Evolutionary conservation across 1,140 invertebrate genomes (phyloP), one percentile per base, ranked within the genome.

Genomic region (Lasaia peninsularis): DNA sequence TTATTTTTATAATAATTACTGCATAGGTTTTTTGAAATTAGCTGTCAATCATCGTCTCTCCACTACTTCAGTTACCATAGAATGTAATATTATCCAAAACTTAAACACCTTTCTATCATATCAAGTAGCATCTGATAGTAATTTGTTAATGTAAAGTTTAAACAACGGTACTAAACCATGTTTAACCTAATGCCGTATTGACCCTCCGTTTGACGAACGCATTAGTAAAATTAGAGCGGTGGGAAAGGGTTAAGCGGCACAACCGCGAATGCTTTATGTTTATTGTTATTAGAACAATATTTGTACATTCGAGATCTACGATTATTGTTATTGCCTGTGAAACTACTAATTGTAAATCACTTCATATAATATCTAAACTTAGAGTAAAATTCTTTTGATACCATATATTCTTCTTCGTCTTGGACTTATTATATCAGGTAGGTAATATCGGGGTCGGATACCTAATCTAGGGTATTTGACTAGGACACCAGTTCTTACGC

Each of bases 231-330:
- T 83, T 84, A 88, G 83, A 88, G 83, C 79, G 80, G 80, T 88
- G 83, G 82, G 86, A 86, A 88, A 88, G 79, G 86, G 86, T 84
- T 85, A 69, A 51, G 59, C 59, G 52, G 33, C 57, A 37, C 60
- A 60, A 62, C 75, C 65, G 66, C 70, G 67, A 70, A 78, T 82
- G 76, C 73, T 84, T 86, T 82, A 85, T 83, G 76, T 84, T 86
- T 86, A 88, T 88, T 85, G 85, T 88, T 85, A 86, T 85, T 86
- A 86, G 85, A 82, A 84, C 75, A 88, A 88, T 88, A 88, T 88
- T 88, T 84, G 82, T 86, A 78, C 75, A 63, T 67, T 59, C 50
- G 59, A 80, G 78, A 88, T 84, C 62, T 84, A 85, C 70, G 78
- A 76, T 86, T 86, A 88, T 86, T 69, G 80, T 82, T 78, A 80